Evolutionary conservation across 2,797 vertebrate species (phyloP).

Genomic region (Myripristis murdjan): DNA sequence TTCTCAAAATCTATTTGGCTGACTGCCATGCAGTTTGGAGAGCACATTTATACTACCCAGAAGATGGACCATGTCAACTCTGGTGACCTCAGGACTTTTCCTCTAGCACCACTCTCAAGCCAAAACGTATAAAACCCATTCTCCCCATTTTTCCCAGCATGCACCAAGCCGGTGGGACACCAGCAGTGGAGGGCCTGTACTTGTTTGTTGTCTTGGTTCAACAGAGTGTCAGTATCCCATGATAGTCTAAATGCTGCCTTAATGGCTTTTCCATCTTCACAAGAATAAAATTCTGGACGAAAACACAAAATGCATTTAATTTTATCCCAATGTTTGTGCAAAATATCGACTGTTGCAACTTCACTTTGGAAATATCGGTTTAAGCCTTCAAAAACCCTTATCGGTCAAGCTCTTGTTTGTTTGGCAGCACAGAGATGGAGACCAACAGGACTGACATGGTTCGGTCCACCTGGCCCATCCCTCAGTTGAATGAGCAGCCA

Average conservation of each 20-base stretch:
- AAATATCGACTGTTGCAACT: slow-evolving; percentile 19
- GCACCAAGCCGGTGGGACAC: too few relatives aligned
- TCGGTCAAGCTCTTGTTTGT: slow-evolving; percentile 30
- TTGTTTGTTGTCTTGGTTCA: slow-evolving; percentile 35
- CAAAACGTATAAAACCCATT: too few relatives aligned
- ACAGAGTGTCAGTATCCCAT: slow-evolving; percentile 7
- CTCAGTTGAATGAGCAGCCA: slow-evolving; percentile 73
- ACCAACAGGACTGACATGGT: slow-evolving; percentile 40
- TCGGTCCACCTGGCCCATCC: slow-evolving; percentile 64
- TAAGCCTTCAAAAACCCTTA: slow-evolving; percentile 10
- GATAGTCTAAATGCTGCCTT: slow-evolving; percentile 22
- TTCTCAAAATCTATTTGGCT: too few relatives aligned
- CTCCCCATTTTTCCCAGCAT: too few relatives aligned
- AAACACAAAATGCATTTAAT: too few relatives aligned
- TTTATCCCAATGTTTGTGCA: neutral
- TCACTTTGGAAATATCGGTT: slow-evolving; percentile 10
- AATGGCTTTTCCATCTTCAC: slow-evolving; percentile 1
- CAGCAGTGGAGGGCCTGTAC: too few relatives aligned
- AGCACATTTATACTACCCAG: too few relatives aligned
- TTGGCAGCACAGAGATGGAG: slow-evolving; percentile 52
- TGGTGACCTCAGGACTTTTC: too few relatives aligned
- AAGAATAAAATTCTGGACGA: neutral
- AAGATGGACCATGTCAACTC: too few relatives aligned
- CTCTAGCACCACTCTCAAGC: too few relatives aligned
- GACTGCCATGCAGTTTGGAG: too few relatives aligned